Evolutionary conservation across 2,113 vertebrate genomes (phyloP), one percentile per base, ranked within the genome.

Genomic region (Prionailurus viverrinus): DNA sequence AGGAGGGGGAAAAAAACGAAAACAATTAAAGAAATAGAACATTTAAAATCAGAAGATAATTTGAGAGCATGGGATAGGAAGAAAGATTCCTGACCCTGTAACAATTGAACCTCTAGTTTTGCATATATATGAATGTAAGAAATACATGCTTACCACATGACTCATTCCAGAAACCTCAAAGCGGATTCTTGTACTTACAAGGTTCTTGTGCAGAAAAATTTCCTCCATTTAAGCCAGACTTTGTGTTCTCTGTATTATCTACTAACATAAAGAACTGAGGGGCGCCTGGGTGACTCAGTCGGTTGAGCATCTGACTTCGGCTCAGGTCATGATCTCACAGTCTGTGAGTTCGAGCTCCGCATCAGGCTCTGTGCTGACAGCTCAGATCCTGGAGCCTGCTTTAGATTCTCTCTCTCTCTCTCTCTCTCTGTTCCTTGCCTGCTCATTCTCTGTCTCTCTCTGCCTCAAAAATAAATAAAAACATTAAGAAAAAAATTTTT

Each of bases 191-290:
- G 27, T 45, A 80, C 16, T 73, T 29, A 92, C 5, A 36, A 65
- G 27, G 27, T 41, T 39, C 63, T 93, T 55, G 3, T 48, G 41
- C 8, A 45, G 36, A 21, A 36, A 78, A 39, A 65, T 96, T 89
- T 94, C 63, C 25, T 85, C 33, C n/a, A 53, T 2, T n/a, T 66
- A 69, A 91, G 29, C 29, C 63, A 23, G 14, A n/a, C 13, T 86
- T 83, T 92, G 68, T 85, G 66, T 90, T 95, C 36, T 94, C 10
- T 48, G 16, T 55, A 79, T 89, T 94, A 87, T 69, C 92, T 80
- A 73, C 19, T 21, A 84, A 73, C 31, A 76, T 80, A n/a, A 95
- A 83, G 19, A 61, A n/a, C 8, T 87, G 53, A 84, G 45, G 8
- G 45, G 45, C 0, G 1, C 45, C 45, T 45, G 8, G 45, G 45